A percentile compares a stretch with the other conserved stretches of the same genome.
Conservation (phyloP, 2,888 invertebrate genomes). For the Merodon equestris region DNA sequence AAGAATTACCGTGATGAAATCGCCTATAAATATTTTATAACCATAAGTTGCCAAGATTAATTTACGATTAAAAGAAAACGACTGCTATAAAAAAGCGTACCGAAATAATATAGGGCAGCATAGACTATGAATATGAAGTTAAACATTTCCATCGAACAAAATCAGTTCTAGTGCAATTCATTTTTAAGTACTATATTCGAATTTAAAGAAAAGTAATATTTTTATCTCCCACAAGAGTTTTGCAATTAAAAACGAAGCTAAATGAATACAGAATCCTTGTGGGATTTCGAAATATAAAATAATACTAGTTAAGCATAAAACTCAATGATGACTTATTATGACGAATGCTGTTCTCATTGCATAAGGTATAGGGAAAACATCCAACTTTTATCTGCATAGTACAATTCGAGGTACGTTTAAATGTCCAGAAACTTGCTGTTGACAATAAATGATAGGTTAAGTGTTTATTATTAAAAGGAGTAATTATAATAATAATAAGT, state of each 20-base stretch:
- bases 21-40: slow-evolving; percentile 35
- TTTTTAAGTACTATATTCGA: neutral
- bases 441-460: slow-evolving; percentile 29
- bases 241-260: neutral
- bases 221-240: neutral
- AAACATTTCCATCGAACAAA: neutral
- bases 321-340: neutral
- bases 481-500: slow-evolving; percentile 32
- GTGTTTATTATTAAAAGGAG: slow-evolving; percentile 49
- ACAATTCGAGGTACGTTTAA: slow-evolving; percentile 51
- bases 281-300: neutral
- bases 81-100: slow-evolving; percentile 54
- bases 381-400: slow-evolving; percentile 47
- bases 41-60: slow-evolving; percentile 48
- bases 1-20: slow-evolving; percentile 66
- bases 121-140: slow-evolving; percentile 2
- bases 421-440: slow-evolving; percentile 39
- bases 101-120: slow-evolving; percentile 49
- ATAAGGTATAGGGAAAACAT: slow-evolving; percentile 32
- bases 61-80: slow-evolving; percentile 27
- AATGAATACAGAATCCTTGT: no score
- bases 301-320: neutral
- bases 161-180: no score
- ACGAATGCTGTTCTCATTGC: slow-evolving; percentile 45
- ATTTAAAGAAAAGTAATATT: no score